These are phyloP conservation scores for Bibio marci DNA, from an alignment of 2,888 invertebrate species.

Conservation along the genomic window DNA sequence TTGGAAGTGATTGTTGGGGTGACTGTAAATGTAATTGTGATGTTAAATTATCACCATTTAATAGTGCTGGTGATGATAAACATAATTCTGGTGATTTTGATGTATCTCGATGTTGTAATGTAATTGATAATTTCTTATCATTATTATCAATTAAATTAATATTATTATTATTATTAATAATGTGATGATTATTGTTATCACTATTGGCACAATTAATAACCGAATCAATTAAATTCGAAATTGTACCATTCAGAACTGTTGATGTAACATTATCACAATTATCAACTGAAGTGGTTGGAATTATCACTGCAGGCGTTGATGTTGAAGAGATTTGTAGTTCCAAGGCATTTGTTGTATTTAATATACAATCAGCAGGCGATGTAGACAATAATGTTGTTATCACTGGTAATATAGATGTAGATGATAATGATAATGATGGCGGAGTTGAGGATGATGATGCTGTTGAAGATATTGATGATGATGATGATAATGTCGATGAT, in stretches of 20 bases:
- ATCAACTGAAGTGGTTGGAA: neutral
- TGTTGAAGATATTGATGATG: slow-evolving; percentile 2
- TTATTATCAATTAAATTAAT: neutral
- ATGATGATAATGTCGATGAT: neutral
- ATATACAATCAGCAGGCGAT: neutral
- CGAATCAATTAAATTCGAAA: neutral
- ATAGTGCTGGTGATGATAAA: neutral
- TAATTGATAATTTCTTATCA: neutral
- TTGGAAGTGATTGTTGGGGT: neutral
- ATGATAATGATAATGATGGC: neutral
- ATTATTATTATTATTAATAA: neutral
- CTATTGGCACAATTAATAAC: too few relatives aligned
- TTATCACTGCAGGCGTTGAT: neutral
- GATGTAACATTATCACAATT: neutral
- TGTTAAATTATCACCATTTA: neutral
- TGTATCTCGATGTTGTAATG: neutral
- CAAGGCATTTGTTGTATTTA: slow-evolving; percentile 6
- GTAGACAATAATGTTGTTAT: neutral
- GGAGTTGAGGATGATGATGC: slow-evolving; percentile 4
- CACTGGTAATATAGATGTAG: neutral
- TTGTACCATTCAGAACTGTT: neutral
- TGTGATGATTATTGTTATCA: neutral
- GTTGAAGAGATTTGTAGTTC: slow-evolving; percentile 3
- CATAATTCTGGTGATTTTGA: slow-evolving; percentile 1
- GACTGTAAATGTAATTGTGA: too few relatives aligned